Evolutionary conservation across 2,113 vertebrate species (phyloP).

Genomic region (Parotia lawesii): DNA sequence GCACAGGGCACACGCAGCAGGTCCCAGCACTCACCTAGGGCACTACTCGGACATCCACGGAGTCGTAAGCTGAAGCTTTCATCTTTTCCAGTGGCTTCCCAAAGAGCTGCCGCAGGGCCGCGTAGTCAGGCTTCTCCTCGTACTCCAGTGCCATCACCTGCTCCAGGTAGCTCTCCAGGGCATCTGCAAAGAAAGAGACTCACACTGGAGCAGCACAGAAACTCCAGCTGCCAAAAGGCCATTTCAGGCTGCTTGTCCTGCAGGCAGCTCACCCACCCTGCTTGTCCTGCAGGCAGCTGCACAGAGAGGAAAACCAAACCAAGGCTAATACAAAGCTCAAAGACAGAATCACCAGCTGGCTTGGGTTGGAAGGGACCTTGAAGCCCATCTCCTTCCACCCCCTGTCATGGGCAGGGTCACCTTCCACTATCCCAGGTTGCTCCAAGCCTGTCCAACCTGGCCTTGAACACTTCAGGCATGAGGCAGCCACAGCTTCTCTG

Average conservation of each 20-base stretch:
- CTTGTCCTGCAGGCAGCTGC: not conserved
- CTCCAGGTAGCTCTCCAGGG: slow-evolving; percentile 76
- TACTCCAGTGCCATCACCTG: slow-evolving; percentile 79
- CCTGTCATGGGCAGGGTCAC: too few species aligned
- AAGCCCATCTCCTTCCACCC: not conserved
- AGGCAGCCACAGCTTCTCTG: not conserved
- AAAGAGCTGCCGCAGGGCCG: slow-evolving; percentile 65
- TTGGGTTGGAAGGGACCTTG: not conserved
- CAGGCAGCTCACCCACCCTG: not conserved
- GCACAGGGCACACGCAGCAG: rapidly evolving
- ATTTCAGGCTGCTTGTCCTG: not conserved
- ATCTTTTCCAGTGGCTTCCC: slow-evolving; percentile 65
- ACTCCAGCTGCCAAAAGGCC: rapidly evolving
- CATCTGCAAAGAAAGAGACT: slow-evolving; percentile 60
- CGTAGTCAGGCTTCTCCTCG: slow-evolving; percentile 81
- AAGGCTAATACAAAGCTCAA: not conserved
- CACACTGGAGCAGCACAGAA: not conserved
- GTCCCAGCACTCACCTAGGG: slow-evolving; percentile 32
- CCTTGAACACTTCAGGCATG: not conserved
- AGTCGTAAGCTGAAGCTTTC: slow-evolving; percentile 59
- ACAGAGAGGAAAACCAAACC: not conserved
- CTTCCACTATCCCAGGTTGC: not conserved
- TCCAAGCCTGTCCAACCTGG: not conserved
- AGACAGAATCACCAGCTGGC: not conserved
- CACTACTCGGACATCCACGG: slow-evolving; percentile 45